These are phyloP conservation scores for Notechis scutatus DNA, from an alignment of 2,113 vertebrate species.

Conservation along the genomic window DNA sequence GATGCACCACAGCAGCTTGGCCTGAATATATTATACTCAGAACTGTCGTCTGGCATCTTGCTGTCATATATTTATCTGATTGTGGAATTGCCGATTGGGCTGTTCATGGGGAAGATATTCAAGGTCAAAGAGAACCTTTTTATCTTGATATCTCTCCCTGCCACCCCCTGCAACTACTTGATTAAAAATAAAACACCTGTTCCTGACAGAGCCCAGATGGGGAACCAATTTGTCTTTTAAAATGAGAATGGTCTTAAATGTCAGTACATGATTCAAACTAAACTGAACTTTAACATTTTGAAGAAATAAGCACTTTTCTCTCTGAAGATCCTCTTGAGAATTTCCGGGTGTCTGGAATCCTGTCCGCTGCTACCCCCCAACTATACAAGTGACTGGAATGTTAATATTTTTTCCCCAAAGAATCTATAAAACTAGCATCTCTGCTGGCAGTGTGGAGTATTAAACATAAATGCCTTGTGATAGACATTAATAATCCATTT, in stretches of 20 bases:
- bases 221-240: neutral
- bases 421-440: neutral
- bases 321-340: neutral
- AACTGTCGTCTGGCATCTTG: conserved; percentile 3
- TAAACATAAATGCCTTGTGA: neutral
- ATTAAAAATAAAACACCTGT: conserved; percentile 27
- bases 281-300: conserved; percentile 18
- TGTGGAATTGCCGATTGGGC: neutral
- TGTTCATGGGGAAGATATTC: neutral
- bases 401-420: neutral
- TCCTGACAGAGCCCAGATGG: conserved; percentile 2
- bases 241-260: conserved; percentile 12
- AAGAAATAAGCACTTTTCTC: neutral
- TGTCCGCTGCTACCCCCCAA: neutral
- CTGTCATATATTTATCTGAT: conserved; percentile 13
- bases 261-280: conserved; percentile 28
- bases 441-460: neutral
- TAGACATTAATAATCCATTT: neutral
- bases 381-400: neutral
- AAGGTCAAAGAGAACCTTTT: conserved; percentile 13
- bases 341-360: neutral
- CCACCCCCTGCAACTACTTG: neutral
- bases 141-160: neutral
- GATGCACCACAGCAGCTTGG: conserved; percentile 4
- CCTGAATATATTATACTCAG: neutral